Evolutionary conservation across 2,888 invertebrate species (phyloP).

Genomic region (Agonopterix heracliana): DNA sequence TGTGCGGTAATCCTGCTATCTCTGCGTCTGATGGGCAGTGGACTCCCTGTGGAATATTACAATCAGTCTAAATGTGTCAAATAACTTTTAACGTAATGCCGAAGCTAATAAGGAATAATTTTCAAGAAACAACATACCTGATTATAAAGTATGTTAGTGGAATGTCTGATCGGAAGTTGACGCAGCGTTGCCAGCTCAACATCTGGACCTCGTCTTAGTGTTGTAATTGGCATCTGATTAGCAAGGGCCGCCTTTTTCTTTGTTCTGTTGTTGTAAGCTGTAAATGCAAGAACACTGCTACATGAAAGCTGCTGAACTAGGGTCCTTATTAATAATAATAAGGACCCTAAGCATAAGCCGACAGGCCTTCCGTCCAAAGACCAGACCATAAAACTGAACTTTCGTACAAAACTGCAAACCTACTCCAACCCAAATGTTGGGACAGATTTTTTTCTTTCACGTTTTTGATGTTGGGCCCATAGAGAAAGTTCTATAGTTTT

Average conservation of each 20-base stretch:
- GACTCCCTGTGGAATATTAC: constrained; percentile 41
- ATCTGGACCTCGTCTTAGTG: constrained; percentile 78
- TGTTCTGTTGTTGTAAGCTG: constrained; percentile 79
- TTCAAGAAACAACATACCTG: constrained; percentile 45
- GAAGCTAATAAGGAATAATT: too few species aligned
- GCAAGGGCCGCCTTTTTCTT: constrained; percentile 81
- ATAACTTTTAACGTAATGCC: too few species aligned
- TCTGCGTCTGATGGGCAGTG: constrained; percentile 83
- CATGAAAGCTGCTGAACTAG: not conserved
- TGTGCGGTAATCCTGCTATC: constrained; percentile 88
- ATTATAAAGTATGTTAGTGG: constrained; percentile 89
- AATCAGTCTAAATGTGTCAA: not conserved
- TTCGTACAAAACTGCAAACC: too few species aligned
- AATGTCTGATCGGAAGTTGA: constrained; percentile 90
- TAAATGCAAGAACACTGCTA: not conserved
- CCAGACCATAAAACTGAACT: too few species aligned
- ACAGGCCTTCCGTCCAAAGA: not conserved
- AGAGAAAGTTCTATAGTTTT: too few species aligned
- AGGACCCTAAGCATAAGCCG: too few species aligned
- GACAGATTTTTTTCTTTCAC: too few species aligned
- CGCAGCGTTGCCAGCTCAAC: constrained; percentile 91
- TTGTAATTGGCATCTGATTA: constrained; percentile 63
- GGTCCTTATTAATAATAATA: too few species aligned
- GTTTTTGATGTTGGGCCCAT: too few species aligned
- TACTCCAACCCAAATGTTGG: too few species aligned